phyloP scores from a whole-genome alignment of 92 coral and sea anemone genomes.

The Porites lobata region DNA sequence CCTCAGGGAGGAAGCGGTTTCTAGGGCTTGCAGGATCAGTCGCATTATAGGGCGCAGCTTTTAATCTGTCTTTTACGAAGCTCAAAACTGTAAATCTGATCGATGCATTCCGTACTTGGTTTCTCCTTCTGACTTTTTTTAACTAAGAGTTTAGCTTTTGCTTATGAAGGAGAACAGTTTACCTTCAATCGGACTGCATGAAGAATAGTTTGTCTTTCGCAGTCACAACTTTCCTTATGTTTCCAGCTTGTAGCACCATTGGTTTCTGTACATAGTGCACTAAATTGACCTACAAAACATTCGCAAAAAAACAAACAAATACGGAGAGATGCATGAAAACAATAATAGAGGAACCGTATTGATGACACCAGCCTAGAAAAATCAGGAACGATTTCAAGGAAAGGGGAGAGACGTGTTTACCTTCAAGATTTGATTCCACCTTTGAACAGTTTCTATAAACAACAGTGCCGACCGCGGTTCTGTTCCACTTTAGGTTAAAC shows the following conservation, averaged over 20 bases:
- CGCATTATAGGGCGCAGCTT: too few relatives aligned
- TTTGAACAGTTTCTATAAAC: slow-evolving; percentile 37
- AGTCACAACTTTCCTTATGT: slow-evolving; percentile 27
- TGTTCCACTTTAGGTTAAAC: slow-evolving; percentile 35
- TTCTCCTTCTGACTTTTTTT: too few relatives aligned
- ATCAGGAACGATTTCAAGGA: too few relatives aligned
- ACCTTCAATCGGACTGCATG: not conserved
- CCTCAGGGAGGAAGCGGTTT: too few relatives aligned
- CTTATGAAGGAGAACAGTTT: not conserved
- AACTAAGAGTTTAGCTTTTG: too few relatives aligned
- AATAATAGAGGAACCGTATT: too few relatives aligned
- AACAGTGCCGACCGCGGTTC: not conserved
- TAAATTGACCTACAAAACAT: slow-evolving; percentile 11
- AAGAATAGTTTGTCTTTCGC: slow-evolving; percentile 25
- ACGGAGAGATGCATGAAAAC: too few relatives aligned
- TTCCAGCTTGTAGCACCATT: not conserved
- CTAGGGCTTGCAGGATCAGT: too few relatives aligned
- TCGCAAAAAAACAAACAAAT: not conserved
- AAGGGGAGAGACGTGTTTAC: not conserved
- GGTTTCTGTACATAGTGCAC: not conserved
- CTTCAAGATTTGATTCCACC: slow-evolving; percentile 19
- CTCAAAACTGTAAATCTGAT: too few relatives aligned
- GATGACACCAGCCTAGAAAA: too few relatives aligned
- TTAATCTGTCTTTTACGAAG: too few relatives aligned
- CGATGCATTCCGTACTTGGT: too few relatives aligned